Base-by-base conservation (phyloP, 2,113 vertebrate genomes). In the Platichthys stellatus region DNA sequence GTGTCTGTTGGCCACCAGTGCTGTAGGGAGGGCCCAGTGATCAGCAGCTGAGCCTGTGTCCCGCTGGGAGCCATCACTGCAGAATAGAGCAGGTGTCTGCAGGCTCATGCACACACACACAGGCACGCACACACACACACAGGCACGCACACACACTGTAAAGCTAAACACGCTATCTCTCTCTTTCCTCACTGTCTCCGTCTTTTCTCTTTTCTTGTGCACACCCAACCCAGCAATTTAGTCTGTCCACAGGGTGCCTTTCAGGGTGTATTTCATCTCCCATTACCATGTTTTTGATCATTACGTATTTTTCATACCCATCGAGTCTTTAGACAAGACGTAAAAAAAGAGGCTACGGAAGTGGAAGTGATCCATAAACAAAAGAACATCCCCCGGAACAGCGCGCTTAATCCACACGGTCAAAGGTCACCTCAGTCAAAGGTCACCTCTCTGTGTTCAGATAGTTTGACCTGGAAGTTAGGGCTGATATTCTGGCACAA, bases 1-100 rank as follows among this genome's bases (percentile, higher is more conserved):
- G 56, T 63, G 63, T 28, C 49, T 72, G 76, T 53, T 77, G 84
- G 89, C 90, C 86, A 88, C 87, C 88, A 87, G 88, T 90, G 88
- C 92, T 92, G 86, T 89, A 88, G 88, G 92, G 88, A 85, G 89
- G 86, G 88, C 92, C 88, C 85, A 85, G 90, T 90, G 89, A 89
- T 88, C 89, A 92, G 92, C 93, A 94, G 93, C 93, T 94, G 93
- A 94, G 91, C 88, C 91, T 86, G 71, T 69, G 86, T 92, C 92
- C 91, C 90, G 70, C 84, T 88, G 94, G 93, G 93, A 93, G 80
- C 80, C 86, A 86, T 93, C 90, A 87, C 92, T 90, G 86, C 91
- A 89, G 88, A 89, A 90, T 91, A 91, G 89, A 94, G 93, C 92
- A 93, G 92, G 93, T 93, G 94, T 93, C 90, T 93, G 88, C 87